A percentile compares a stretch with the other conserved stretches of the same genome.
These are phyloP conservation scores for Marisa cornuarietis DNA, from an alignment of 1,140 invertebrate species.

Conservation along the genomic window DNA sequence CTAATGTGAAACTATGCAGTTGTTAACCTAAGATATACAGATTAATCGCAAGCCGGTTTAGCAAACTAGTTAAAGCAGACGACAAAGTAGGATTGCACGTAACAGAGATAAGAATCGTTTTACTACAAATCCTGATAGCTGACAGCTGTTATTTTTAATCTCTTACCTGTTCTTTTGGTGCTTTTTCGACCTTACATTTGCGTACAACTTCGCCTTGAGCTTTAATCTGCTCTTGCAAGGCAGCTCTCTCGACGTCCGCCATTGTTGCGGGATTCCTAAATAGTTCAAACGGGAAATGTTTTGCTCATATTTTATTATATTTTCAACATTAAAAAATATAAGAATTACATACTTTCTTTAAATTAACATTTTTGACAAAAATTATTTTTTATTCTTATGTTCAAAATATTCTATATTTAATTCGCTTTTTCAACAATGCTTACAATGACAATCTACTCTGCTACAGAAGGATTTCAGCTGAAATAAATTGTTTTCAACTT, in stretches of 20 bases:
- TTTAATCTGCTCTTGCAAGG: constrained; percentile 75
- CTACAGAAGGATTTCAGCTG: no score
- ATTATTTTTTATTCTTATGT: constrained; percentile 3
- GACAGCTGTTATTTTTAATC: neutral
- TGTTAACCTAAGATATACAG: neutral
- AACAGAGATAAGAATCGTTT: neutral
- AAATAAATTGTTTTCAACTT: no score
- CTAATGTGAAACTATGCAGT: neutral
- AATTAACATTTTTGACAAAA: neutral
- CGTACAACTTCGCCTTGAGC: constrained; percentile 81
- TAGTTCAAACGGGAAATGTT: neutral
- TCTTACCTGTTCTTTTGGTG: constrained; percentile 67
- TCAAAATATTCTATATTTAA: neutral
- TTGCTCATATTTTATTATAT: neutral
- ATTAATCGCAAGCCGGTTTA: neutral
- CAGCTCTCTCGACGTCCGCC: constrained; percentile 27
- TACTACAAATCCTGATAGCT: neutral
- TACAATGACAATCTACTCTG: no score
- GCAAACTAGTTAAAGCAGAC: neutral
- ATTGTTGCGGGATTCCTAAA: constrained; percentile 20
- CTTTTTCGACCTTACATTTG: constrained; percentile 82
- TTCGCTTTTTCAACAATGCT: no score
- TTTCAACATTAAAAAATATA: neutral
- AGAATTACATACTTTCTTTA: constrained; percentile 1
- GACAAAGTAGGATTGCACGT: no score